Conservation (phyloP, 1,140 invertebrate species). For the Drosophila burlai region DNA sequence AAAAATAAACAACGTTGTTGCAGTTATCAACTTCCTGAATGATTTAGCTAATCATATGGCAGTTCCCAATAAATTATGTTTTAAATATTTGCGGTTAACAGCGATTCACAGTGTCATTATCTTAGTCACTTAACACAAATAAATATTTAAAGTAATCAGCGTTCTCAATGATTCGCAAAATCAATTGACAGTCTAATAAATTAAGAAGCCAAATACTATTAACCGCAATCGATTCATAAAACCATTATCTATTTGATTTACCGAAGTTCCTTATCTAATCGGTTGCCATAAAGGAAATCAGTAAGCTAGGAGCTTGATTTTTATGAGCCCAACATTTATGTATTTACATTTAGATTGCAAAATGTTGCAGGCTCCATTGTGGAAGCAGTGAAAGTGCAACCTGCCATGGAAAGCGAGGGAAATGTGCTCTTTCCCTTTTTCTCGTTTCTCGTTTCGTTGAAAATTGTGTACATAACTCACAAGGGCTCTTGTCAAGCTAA, state of each 20-base stretch:
- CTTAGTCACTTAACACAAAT: constrained; percentile 1
- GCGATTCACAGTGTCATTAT: neutral
- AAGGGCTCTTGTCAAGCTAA: constrained; percentile 34
- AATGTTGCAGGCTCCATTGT: constrained; percentile 18
- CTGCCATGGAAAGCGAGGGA: constrained; percentile 52
- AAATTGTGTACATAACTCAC: constrained; percentile 53
- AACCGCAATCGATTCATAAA: constrained; percentile 7
- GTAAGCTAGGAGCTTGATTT: constrained; percentile 1
- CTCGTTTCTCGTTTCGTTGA: constrained; percentile 30
- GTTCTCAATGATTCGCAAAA: neutral
- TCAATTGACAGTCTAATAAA: constrained; percentile 18
- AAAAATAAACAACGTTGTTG: too few relatives aligned
- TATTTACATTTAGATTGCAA: neutral
- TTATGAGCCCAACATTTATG: neutral
- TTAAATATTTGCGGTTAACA: neutral
- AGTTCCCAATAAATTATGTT: too few relatives aligned
- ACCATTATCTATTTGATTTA: constrained; percentile 25
- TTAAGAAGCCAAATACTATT: constrained; percentile 1
- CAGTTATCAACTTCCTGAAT: too few relatives aligned
- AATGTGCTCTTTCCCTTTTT: constrained; percentile 39
- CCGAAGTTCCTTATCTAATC: constrained; percentile 3
- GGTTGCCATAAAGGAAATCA: constrained; percentile 13
- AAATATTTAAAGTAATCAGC: constrained; percentile 2
- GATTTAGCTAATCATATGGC: too few relatives aligned
- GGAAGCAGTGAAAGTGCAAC: constrained; percentile 76